Evolutionary conservation across 2,113 vertebrate genomes (phyloP).

Genomic region (Otus sunia): DNA sequence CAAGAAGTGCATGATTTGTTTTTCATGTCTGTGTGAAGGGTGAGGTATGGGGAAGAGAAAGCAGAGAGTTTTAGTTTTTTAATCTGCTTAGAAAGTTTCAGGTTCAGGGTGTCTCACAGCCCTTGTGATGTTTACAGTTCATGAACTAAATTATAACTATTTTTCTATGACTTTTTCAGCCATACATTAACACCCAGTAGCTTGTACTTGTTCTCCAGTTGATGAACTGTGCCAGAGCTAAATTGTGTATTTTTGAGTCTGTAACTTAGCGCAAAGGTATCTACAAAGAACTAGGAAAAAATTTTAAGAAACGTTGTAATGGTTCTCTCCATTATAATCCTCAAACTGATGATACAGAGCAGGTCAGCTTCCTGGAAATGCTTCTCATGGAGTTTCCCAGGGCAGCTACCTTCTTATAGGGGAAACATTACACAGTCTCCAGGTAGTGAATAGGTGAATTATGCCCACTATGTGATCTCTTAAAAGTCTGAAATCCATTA

Average conservation of each 20-base stretch:
- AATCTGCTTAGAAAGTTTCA: not conserved
- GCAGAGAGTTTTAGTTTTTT: not conserved
- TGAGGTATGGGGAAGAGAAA: not conserved
- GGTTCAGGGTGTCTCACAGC: not conserved
- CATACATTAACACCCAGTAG: not conserved
- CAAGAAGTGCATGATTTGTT: not conserved
- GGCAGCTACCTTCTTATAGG: not conserved
- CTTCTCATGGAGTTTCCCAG: not conserved
- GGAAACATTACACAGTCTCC: not conserved
- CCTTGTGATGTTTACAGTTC: not conserved
- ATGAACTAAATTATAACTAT: not conserved
- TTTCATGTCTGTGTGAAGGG: not conserved
- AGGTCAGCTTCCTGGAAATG: not conserved
- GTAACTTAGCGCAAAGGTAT: not conserved
- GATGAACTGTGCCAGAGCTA: not conserved
- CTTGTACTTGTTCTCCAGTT: not conserved
- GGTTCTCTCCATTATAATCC: not conserved
- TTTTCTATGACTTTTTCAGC: not conserved
- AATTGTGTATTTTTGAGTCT: not conserved
- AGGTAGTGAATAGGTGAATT: not conserved
- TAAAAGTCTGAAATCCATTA: not conserved
- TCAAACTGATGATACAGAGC: not conserved
- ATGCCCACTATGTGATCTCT: not conserved
- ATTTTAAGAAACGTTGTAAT: not conserved
- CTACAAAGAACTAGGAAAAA: not conserved